Base-by-base conservation (phyloP, 2,888 invertebrate genomes). In the Acanthopleura granulata region DNA sequence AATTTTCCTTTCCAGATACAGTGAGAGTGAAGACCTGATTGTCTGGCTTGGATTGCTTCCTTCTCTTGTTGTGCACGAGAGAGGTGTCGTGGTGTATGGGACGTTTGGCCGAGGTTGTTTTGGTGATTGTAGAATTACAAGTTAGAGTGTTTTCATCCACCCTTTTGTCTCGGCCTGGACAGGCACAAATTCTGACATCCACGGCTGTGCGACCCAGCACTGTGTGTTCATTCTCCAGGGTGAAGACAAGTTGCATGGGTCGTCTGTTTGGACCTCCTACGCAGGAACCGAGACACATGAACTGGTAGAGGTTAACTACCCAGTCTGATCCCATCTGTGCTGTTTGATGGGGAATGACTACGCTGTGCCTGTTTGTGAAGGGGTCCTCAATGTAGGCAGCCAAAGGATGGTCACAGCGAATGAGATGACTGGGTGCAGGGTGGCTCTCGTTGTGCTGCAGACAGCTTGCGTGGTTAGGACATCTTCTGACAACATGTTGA, bases 361-460 rank as follows among this genome's bases (percentile, higher is more conserved):
- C 66, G 25, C 66, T 66, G 66, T 66, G 66, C 25, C 66, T 66
- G 16, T 27, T 27, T 1, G 66, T 66, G 14, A 27, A 22, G 22
- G 29, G 18, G 66, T 66, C 66, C 25, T 66, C 25, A 6, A 27
- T 25, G 25, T 66, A 66, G 22, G 16, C 25, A 16, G 66, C 18
- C 25, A 27, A 27, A 18, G 18, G 66, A 66, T 66, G 66, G 22
- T 66, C 66, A 66, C 12, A 66, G 16, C 66, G 66, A 12, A 66
- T 27, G 22, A 66, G 66, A 66, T 66, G 66, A 66, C 66, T 66
- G 66, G 66, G 66, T 16, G 66, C 66, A 16, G 66, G 66, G 29
- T 66, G 66, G 29, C 57, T 22, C 57, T 22, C 57, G 12, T 66
- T 66, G 66, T 66, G 27, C 25, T 66, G 25, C 16, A 15, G 27